These are phyloP conservation scores for Sepioteuthis lessoniana DNA, from an alignment of 2,888 invertebrate species.

Conservation along the genomic window DNA sequence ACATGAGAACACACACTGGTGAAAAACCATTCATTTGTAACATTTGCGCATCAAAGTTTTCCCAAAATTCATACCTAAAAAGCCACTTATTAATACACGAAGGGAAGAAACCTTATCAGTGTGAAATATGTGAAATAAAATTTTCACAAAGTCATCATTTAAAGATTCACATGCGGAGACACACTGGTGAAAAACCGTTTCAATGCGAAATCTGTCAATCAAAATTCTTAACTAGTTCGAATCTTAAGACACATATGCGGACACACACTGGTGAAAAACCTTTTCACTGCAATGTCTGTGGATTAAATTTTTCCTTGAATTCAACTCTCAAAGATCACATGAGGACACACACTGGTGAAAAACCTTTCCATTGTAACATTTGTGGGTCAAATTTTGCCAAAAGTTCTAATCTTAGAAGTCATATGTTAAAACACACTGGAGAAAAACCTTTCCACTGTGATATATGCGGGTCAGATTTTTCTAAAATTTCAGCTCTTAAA, in stretches of 20 bases:
- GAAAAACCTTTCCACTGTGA: conserved; percentile 38
- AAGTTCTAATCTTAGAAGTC: neutral
- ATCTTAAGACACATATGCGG: too few species aligned
- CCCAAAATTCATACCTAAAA: neutral
- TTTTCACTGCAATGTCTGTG: neutral
- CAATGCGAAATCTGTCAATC: too few species aligned
- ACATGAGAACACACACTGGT: too few species aligned
- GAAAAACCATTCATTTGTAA: too few species aligned
- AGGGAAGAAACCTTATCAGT: neutral
- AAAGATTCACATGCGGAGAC: too few species aligned
- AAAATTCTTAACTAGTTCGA: too few species aligned
- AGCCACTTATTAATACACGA: neutral
- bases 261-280: too few species aligned
- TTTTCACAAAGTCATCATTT: conserved; percentile 54
- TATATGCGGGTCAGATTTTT: neutral
- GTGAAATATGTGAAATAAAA: neutral
- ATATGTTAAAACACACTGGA: too few species aligned
- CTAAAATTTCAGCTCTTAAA: neutral
- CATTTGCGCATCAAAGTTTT: neutral
- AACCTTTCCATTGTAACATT: conserved; percentile 74
- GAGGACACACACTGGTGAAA: too few species aligned
- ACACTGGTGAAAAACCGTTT: too few species aligned
- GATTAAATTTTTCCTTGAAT: neutral
- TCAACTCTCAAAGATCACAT: neutral
- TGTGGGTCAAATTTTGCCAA: conserved; percentile 61